Evolutionary conservation across 1,140 invertebrate genomes (phyloP).

Genomic region (Aphelenchoides besseyi): DNA sequence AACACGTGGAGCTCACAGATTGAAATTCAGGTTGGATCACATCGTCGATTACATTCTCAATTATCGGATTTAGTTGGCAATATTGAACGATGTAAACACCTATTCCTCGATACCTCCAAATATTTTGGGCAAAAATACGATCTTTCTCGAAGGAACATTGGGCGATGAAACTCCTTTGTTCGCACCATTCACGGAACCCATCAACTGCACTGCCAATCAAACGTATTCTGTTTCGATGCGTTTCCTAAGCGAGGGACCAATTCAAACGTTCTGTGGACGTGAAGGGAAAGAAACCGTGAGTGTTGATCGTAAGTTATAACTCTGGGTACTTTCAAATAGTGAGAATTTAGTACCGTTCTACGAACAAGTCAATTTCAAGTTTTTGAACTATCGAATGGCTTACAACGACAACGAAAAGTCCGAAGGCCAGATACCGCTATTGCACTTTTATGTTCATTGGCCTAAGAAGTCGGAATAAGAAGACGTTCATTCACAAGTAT

Average conservation of each 20-base stretch:
- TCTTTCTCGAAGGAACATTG: slow-evolving; percentile 34
- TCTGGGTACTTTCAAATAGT: background rate
- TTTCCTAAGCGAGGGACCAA: slow-evolving; percentile 42
- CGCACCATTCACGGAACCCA: slow-evolving; percentile 39
- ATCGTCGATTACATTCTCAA: background rate
- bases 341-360: slow-evolving; percentile 37
- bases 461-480: slow-evolving; percentile 31
- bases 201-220: slow-evolving; percentile 33
- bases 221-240: slow-evolving; percentile 39
- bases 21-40: slow-evolving; percentile 24
- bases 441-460: slow-evolving; percentile 51
- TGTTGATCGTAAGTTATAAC: slow-evolving; percentile 24
- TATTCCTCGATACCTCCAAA: background rate
- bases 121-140: slow-evolving; percentile 38
- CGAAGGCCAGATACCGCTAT: slow-evolving; percentile 44
- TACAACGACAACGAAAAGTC: slow-evolving; percentile 36
- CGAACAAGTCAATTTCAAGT: slow-evolving; percentile 42
- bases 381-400: slow-evolving; percentile 19
- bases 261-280: slow-evolving; percentile 47
- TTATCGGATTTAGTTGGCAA: slow-evolving; percentile 21
- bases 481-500: background rate
- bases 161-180: slow-evolving; percentile 40
- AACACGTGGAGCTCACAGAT: slow-evolving; percentile 36
- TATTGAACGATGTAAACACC: slow-evolving; percentile 14
- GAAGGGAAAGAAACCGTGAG: slow-evolving; percentile 42